Evolutionary conservation across 37 sponge, comb jelly and placozoan species (phyloP).

Genomic region (Agelas oroides): DNA sequence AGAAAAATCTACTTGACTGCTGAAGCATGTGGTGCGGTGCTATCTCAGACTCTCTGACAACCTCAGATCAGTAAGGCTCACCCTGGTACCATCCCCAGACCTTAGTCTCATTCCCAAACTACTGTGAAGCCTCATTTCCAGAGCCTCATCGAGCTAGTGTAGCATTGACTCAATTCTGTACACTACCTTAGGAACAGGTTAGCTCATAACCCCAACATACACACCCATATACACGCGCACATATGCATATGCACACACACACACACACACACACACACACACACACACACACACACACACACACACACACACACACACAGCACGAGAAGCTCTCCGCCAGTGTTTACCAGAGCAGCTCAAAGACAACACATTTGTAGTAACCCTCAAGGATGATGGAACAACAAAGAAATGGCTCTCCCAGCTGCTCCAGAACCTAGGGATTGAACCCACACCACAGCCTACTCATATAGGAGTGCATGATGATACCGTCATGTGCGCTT

Average conservation of each 20-base stretch:
- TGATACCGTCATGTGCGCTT: too few relatives aligned
- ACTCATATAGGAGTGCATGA: too few relatives aligned
- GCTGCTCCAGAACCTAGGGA: constrained; percentile 78
- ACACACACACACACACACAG: too few relatives aligned
- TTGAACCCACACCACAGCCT: background rate
- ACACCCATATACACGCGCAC: too few relatives aligned
- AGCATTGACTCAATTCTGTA: too few relatives aligned
- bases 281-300: too few relatives aligned
- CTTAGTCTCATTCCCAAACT: background rate
- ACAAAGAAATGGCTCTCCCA: constrained; percentile 95
- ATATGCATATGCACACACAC: too few relatives aligned
- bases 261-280: too few relatives aligned
- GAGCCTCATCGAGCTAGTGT: too few relatives aligned
- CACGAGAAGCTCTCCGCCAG: constrained; percentile 89
- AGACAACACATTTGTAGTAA: constrained; percentile 78
- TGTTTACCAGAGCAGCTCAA: constrained; percentile 95
- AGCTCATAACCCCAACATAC: too few relatives aligned
- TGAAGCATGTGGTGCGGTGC: constrained; percentile 97
- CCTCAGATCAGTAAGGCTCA: constrained; percentile 68
- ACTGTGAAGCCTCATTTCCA: too few relatives aligned
- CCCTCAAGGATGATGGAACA: constrained; percentile 91
- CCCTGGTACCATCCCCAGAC: background rate
- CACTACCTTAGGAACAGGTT: too few relatives aligned
- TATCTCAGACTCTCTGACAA: constrained; percentile 95
- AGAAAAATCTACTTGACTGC: constrained; percentile 80